Percentiles rank a stretch among this genome's conserved stretches.
These are phyloP conservation scores for Ellobius talpinus DNA, from an alignment of 2,113 vertebrate genomes.

Conservation along the genomic window DNA sequence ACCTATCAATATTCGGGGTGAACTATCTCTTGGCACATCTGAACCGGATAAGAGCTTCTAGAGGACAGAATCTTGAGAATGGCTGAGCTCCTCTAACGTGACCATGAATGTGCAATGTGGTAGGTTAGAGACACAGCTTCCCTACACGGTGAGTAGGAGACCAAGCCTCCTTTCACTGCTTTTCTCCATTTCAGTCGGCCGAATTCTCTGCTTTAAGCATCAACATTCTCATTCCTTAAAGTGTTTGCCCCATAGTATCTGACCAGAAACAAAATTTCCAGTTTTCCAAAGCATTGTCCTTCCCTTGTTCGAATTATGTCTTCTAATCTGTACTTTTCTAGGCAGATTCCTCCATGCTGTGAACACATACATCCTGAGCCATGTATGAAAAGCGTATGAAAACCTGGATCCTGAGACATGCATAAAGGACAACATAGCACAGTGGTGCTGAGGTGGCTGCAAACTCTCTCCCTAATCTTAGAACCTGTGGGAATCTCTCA, in stretches of 20 bases:
- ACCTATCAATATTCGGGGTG: not conserved
- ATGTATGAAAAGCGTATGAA: not conserved
- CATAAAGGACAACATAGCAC: not conserved
- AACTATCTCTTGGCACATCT: not conserved
- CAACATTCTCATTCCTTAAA: not conserved
- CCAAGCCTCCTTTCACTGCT: no score
- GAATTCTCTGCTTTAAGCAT: not conserved
- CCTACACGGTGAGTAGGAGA: not conserved
- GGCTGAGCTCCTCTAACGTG: not conserved
- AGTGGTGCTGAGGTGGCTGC: not conserved
- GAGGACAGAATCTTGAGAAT: slow-evolving; percentile 33
- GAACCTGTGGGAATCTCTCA: not conserved
- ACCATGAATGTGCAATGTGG: not conserved
- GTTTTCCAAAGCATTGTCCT: not conserved
- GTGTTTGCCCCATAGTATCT: not conserved
- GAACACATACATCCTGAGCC: not conserved
- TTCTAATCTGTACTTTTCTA: not conserved
- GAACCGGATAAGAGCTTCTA: not conserved
- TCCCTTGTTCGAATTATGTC: not conserved
- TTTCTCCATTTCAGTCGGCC: not conserved
- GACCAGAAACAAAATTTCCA: not conserved
- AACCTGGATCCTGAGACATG: not conserved
- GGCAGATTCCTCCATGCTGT: not conserved
- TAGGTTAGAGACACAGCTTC: not conserved
- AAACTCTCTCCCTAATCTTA: not conserved